Conservation (phyloP, 2,888 invertebrate genomes). For the Brachycybe producta region DNA sequence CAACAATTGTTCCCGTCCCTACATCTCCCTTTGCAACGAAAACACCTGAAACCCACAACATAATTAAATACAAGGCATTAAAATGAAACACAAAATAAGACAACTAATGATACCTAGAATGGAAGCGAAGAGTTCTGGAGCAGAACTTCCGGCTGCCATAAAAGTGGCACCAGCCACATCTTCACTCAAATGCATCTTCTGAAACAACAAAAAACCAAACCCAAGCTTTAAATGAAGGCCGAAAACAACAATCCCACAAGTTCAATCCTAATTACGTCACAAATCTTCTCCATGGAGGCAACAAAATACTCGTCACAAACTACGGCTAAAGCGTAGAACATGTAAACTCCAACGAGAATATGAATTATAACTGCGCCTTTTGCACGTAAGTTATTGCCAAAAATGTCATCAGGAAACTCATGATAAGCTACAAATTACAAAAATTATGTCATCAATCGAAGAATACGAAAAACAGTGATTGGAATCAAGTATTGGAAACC, state of each 20-base stretch:
- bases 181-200: conserved; percentile 48
- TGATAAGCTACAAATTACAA: conserved; percentile 32
- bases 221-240: neutral
- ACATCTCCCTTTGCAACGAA: conserved; percentile 30
- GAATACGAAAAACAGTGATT: no score
- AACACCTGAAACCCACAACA: neutral
- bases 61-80: neutral
- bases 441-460: no score
- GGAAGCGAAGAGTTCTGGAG: conserved; percentile 58
- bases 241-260: neutral
- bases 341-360: conserved; percentile 62
- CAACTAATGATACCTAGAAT: conserved; percentile 15
- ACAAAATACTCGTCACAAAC: conserved; percentile 91
- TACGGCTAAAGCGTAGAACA: conserved; percentile 66
- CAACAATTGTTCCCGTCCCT: conserved; percentile 82
- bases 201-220: neutral
- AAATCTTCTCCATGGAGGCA: conserved; percentile 76
- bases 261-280: conserved; percentile 52
- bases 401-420: conserved; percentile 71
- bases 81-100: no score
- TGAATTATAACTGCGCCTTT: conserved; percentile 67
- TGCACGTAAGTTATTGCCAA: conserved; percentile 61
- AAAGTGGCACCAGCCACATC: conserved; percentile 98
- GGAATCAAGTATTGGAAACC: no score
- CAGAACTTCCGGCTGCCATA: conserved; percentile 97